A percentile compares a stretch with the other conserved stretches of the same genome.
Conservation (phyloP, 2,113 vertebrate species). For the Redunca redunca region DNA sequence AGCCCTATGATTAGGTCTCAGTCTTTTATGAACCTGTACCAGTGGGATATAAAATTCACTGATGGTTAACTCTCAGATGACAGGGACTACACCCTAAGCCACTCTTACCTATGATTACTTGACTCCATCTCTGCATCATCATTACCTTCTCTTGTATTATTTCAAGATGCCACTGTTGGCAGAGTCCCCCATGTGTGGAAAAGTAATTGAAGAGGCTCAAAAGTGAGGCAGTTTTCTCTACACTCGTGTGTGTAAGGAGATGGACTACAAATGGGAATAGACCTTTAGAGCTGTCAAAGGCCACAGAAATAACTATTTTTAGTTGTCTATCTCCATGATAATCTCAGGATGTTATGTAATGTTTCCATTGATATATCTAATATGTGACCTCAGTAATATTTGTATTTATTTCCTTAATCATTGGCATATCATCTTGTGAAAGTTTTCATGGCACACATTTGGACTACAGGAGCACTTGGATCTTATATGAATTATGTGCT, state of each 20-base stretch:
- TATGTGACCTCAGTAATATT: background rate
- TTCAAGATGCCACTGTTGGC: background rate
- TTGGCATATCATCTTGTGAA: background rate
- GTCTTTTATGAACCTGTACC: background rate
- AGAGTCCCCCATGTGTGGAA: background rate
- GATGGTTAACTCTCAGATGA: background rate
- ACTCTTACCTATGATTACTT: background rate
- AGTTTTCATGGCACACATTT: background rate
- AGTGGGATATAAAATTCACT: background rate
- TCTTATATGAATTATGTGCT: background rate
- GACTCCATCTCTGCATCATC: background rate
- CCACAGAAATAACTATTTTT: background rate
- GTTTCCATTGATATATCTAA: background rate
- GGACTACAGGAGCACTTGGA: background rate
- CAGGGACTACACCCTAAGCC: background rate
- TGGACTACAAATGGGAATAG: background rate
- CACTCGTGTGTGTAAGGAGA: background rate
- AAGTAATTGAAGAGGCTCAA: background rate
- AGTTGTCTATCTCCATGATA: background rate
- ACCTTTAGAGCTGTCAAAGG: background rate
- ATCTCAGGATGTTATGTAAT: background rate
- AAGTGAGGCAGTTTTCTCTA: background rate
- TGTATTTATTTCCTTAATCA: background rate
- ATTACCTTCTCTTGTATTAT: background rate
- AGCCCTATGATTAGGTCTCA: background rate